Percentiles rank a stretch among this genome's conserved stretches.
These are phyloP conservation scores for Aplysia californica DNA, from an alignment of 1,140 invertebrate species.

Conservation along the genomic window DNA sequence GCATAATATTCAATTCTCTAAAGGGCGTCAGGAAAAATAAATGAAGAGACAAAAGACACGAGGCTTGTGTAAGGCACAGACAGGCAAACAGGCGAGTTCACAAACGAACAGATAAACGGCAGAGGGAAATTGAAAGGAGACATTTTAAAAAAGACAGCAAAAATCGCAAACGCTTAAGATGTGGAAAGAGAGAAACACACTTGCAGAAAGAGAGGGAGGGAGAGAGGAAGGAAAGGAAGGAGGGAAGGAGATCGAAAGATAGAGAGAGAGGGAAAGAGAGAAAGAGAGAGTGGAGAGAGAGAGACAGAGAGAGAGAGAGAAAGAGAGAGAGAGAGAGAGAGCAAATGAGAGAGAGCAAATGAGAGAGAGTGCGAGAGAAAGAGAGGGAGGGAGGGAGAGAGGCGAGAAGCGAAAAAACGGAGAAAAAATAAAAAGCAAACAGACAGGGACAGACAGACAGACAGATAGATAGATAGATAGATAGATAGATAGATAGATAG, in stretches of 20 bases:
- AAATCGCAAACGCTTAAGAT: not conserved
- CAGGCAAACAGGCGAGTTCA: too few species aligned
- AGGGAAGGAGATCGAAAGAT: not conserved
- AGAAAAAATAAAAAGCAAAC: not conserved
- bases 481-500: not conserved
- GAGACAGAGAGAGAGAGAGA: slow-evolving; percentile 2
- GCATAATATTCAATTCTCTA: too few species aligned
- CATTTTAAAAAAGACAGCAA: not conserved
- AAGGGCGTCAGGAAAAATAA: too few species aligned
- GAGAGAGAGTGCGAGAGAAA: not conserved
- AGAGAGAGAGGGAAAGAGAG: slow-evolving; percentile 8
- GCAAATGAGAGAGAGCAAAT: not conserved
- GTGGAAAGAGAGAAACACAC: slow-evolving; percentile 5
- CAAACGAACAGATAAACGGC: too few species aligned
- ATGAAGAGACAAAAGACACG: too few species aligned
- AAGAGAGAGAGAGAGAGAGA: not conserved
- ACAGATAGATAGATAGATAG: not conserved
- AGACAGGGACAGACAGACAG: not conserved
- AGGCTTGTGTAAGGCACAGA: too few species aligned
- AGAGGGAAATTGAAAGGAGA: not conserved
- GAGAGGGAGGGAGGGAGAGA: not conserved
- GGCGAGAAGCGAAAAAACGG: not conserved
- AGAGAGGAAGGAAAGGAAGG: not conserved
- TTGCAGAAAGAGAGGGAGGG: not conserved
- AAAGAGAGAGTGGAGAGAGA: slow-evolving; percentile 11